These are phyloP conservation scores for Thamnophis sirtalis DNA, from an alignment of 2,113 vertebrate species.

Conservation along the genomic window DNA sequence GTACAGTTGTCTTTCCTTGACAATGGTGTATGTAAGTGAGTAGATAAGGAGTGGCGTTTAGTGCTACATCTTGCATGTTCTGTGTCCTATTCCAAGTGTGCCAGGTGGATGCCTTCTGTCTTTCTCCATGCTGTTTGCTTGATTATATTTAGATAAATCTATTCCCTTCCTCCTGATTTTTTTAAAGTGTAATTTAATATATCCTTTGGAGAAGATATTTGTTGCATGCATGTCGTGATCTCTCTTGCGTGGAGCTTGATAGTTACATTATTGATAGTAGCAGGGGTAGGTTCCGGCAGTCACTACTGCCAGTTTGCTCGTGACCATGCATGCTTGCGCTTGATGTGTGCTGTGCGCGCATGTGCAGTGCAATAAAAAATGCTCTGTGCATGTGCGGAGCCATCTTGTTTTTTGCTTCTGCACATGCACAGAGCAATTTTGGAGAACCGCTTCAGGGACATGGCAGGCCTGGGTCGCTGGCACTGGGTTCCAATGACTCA, in stretches of 20 bases:
- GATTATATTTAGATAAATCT: not conserved
- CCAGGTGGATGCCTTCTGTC: not conserved
- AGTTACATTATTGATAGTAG: not conserved
- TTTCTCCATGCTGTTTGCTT: not conserved
- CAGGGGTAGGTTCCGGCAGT: too few relatives aligned
- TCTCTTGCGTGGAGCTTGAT: not conserved
- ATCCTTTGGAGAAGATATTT: not conserved
- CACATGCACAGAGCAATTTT: too few relatives aligned
- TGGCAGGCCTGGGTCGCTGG: too few relatives aligned
- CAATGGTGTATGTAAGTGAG: not conserved
- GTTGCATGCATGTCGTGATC: not conserved
- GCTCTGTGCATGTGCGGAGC: too few relatives aligned
- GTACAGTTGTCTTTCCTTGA: not conserved
- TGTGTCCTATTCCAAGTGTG: not conserved
- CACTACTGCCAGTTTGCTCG: too few relatives aligned
- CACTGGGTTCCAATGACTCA: too few relatives aligned
- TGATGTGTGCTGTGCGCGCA: too few relatives aligned
- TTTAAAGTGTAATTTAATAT: not conserved
- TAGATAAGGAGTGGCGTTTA: not conserved
- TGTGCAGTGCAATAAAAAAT: too few relatives aligned
- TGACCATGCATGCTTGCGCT: too few relatives aligned
- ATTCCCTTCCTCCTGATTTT: not conserved
- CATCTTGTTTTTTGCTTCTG: too few relatives aligned
- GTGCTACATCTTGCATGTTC: not conserved
- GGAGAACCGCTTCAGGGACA: too few relatives aligned